phyloP scores from a whole-genome alignment of 2,113 vertebrate genomes.

The Podilymbus podiceps region DNA sequence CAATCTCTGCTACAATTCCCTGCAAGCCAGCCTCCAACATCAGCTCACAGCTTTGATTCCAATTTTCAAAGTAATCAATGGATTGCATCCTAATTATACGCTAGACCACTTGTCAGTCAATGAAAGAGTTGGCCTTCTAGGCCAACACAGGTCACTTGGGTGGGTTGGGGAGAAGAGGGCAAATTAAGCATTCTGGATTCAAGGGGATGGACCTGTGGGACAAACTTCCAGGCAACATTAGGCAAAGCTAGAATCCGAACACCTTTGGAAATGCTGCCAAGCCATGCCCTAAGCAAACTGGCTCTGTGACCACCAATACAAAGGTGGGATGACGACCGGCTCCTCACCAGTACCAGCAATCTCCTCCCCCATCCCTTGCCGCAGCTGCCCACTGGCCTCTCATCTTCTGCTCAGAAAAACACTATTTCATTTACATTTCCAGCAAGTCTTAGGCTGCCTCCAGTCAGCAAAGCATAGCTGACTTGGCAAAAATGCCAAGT shows the following conservation, averaged over 20 bases:
- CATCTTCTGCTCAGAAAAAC: neutral
- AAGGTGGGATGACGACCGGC: rapidly evolving
- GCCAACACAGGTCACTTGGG: neutral
- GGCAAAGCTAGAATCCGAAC: neutral
- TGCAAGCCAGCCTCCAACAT: neutral
- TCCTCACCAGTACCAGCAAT: neutral
- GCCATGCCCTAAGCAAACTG: neutral
- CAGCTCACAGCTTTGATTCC: neutral
- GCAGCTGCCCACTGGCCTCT: neutral
- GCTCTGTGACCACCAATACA: neutral
- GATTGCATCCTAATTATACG: neutral
- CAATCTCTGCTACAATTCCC: neutral
- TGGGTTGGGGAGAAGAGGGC: neutral
- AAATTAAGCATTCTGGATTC: neutral
- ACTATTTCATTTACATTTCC: neutral
- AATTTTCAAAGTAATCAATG: neutral
- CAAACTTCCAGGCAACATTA: neutral
- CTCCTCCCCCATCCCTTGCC: neutral
- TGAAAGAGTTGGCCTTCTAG: neutral
- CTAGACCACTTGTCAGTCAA: neutral
- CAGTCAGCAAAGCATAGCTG: neutral
- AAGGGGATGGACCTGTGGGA: neutral
- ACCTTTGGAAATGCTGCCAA: neutral
- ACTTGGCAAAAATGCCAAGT: neutral
- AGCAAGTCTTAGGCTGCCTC: neutral